Evolutionary conservation across 2,888 invertebrate genomes (phyloP).

Genomic region (Drosophila dives): DNA sequence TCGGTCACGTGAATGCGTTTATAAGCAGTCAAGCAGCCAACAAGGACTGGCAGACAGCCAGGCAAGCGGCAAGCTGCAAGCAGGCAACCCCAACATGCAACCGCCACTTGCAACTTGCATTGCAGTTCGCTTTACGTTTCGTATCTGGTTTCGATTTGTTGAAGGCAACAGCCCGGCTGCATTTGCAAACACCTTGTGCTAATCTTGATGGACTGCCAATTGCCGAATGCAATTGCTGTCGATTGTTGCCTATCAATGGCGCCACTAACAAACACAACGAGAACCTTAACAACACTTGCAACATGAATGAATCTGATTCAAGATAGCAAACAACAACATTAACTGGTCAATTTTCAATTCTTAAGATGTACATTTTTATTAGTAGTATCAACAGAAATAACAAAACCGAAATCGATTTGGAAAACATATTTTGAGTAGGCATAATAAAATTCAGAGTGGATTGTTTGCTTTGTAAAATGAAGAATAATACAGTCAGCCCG

Average conservation of each 20-base stretch:
- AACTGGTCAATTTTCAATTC: not conserved
- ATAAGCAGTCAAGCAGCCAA: constrained; percentile 13
- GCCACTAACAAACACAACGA: constrained; percentile 9
- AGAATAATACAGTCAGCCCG: constrained; percentile 48
- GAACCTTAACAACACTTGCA: not conserved
- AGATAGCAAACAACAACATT: constrained; percentile 8
- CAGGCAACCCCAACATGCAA: not conserved
- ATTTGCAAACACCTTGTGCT: constrained; percentile 31
- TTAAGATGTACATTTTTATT: not conserved
- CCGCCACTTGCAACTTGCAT: constrained; percentile 8
- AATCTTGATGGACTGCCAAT: constrained; percentile 68
- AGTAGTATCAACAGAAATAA: not conserved
- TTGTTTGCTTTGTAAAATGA: constrained; percentile 58
- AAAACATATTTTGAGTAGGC: not conserved
- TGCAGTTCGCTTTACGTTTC: constrained; percentile 10
- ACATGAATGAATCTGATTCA: constrained; percentile 5
- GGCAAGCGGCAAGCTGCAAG: not conserved
- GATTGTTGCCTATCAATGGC: constrained; percentile 26
- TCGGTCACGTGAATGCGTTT: constrained; percentile 56
- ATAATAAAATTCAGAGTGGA: constrained; percentile 49
- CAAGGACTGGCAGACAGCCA: constrained; percentile 7
- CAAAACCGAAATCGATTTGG: constrained; percentile 12
- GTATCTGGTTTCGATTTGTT: constrained; percentile 9
- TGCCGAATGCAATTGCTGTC: constrained; percentile 55
- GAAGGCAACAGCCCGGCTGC: constrained; percentile 8